Percentiles rank a stretch among this genome's conserved stretches.
These are phyloP conservation scores for Salvelinus sp. DNA, from an alignment of 2,113 vertebrate species.

Conservation along the genomic window DNA sequence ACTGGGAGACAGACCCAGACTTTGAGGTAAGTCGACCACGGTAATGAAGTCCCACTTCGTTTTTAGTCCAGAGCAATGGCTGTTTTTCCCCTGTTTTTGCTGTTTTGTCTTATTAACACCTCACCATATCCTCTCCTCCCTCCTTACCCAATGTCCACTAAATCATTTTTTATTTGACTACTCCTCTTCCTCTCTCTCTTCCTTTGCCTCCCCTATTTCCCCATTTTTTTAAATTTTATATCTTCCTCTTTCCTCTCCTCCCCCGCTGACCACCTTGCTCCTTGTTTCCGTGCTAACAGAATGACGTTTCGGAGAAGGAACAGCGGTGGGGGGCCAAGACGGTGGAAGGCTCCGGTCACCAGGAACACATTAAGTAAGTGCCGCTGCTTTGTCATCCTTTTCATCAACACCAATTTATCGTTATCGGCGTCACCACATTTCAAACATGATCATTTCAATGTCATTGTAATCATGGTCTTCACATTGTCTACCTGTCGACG, in stretches of 20 bases:
- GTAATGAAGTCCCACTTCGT: neutral
- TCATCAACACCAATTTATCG: neutral
- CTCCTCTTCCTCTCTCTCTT: too few species aligned
- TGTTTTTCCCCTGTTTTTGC: neutral
- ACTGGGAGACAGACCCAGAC: constrained; percentile 98
- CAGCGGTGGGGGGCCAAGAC: constrained; percentile 98
- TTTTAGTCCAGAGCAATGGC: neutral
- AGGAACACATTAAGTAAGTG: constrained; percentile 93
- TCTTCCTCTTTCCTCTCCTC: neutral
- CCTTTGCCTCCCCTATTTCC: neutral
- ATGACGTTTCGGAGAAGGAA: constrained; percentile 93
- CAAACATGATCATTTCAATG: neutral
- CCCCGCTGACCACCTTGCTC: neutral
- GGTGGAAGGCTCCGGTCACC: constrained; percentile 90
- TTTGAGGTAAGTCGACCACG: constrained; percentile 82
- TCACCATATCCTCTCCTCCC: neutral
- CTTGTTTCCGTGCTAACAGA: constrained; percentile 70
- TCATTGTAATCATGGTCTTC: neutral
- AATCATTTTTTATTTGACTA: neutral
- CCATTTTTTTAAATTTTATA: neutral
- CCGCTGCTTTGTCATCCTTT: neutral
- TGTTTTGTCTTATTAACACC: neutral
- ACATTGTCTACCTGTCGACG: neutral
- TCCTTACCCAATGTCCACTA: neutral
- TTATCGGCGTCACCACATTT: neutral